These are phyloP conservation scores for Drosophila gunungcola DNA, from an alignment of 1,140 invertebrate species.

Conservation along the genomic window DNA sequence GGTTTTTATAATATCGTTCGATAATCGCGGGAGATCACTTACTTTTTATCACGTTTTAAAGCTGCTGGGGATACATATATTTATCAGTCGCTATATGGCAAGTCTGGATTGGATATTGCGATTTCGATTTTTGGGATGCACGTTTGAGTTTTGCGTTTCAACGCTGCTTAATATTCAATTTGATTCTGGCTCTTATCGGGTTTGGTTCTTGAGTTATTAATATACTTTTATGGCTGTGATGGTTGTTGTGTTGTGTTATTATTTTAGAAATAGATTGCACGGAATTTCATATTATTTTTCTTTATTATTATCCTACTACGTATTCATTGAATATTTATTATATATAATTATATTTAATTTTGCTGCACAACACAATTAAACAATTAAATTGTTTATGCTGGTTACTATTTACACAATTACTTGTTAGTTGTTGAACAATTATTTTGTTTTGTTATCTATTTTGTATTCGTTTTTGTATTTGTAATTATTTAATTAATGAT, in stretches of 20 bases:
- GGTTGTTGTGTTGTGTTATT: slow-evolving; percentile 50
- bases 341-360: slow-evolving; percentile 56
- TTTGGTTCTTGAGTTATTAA: slow-evolving; percentile 49
- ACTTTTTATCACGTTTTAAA: slow-evolving; percentile 72
- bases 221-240: slow-evolving; percentile 54
- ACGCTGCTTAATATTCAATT: slow-evolving; percentile 45
- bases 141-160: slow-evolving; percentile 37
- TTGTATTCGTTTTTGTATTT: slow-evolving; percentile 14
- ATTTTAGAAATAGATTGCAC: slow-evolving; percentile 84
- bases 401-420: slow-evolving; percentile 46
- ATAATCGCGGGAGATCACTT: slow-evolving; percentile 58
- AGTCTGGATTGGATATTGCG: slow-evolving; percentile 46
- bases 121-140: slow-evolving; percentile 37
- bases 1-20: slow-evolving; percentile 33
- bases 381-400: slow-evolving; percentile 75
- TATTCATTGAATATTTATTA: slow-evolving; percentile 69
- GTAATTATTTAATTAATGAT: slow-evolving; percentile 39
- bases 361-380: slow-evolving; percentile 65
- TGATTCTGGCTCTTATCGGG: slow-evolving; percentile 50
- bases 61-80: slow-evolving; percentile 34
- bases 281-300: slow-evolving; percentile 65
- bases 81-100: slow-evolving; percentile 28
- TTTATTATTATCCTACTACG: slow-evolving; percentile 69
- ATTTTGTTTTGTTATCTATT: slow-evolving; percentile 25
- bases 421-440: slow-evolving; percentile 62